Evolutionary conservation across 2,888 invertebrate genomes (phyloP), one percentile per base, ranked within the genome.

Genomic region (Meiosimyza decipiens): DNA sequence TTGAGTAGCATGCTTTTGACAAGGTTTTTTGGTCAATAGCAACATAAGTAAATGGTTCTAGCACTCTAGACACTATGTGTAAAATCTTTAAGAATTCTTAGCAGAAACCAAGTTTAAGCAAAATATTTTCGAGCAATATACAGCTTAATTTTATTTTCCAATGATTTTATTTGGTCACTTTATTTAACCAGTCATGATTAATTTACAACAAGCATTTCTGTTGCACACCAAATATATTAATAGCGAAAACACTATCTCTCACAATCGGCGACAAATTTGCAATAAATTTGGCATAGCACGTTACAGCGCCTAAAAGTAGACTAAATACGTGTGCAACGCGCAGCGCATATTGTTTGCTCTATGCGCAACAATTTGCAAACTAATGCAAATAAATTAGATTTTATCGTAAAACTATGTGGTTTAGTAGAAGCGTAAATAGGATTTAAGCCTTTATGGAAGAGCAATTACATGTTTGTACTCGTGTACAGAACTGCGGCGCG

Each of bases 301-400:
- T 40, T 50, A 11, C 22, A n/a, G 59, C 68, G 68, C 68, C 68
- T 59, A 50, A 51, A 68, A 68, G 59, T 49, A 59, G 68, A 50
- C 50, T 47, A 18, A 33, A 47, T 16, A 40, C 66, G 55, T 22
- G 40, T 22, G 50, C 63, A 18, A 33, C 15, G 60, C 60, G 12
- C 18, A 57, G 6, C 22, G 28, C 22, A 28, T 16, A 12, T 18
- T 16, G 15, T 18, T 1, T 22, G 12, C 22, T 28, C 5, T 57
- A 40, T 9, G 18, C 52, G 62, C 62, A 52, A 52, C 62, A 52
- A 52, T 70, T 70, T 70, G 63, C 70, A 70, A 70, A 47, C 40
- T 70, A 22, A 54, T 18, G 47, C 70, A 62, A 62, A 70, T 70
- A 70, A 70, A 70, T 70, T 63, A 40, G 70, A 70, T 70, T 54